These are phyloP conservation scores for Galeruca laticollis DNA, from an alignment of 2,888 invertebrate genomes.

Conservation along the genomic window DNA sequence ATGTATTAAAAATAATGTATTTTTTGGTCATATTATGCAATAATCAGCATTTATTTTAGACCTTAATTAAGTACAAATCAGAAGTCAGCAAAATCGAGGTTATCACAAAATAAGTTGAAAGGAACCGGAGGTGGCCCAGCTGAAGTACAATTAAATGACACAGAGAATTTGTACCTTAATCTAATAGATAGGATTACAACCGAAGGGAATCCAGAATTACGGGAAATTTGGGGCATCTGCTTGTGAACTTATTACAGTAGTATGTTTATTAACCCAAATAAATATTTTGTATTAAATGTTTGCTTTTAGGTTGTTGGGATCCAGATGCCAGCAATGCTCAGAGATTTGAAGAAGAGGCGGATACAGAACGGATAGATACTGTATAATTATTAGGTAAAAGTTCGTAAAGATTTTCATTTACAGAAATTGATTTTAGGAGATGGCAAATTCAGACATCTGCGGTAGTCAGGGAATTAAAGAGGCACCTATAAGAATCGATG, in stretches of 20 bases:
- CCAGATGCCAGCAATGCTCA: no score
- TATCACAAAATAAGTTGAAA: constrained; percentile 14
- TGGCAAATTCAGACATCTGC: not conserved
- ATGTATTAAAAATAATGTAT: constrained; percentile 11
- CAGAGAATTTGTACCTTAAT: constrained; percentile 8
- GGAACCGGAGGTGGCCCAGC: constrained; percentile 17
- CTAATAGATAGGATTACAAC: constrained; percentile 16
- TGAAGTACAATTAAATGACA: constrained; percentile 14
- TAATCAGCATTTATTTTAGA: constrained; percentile 7
- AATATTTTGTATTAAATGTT: no score
- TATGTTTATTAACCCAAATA: no score
- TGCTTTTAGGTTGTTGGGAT: no score
- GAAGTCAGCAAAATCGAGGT: constrained; percentile 15
- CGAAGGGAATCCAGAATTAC: constrained; percentile 9
- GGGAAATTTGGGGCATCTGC: no score
- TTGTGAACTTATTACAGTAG: no score
- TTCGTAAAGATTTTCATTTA: no score
- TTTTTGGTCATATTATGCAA: constrained; percentile 10
- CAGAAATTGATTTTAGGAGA: no score
- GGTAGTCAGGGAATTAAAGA: not conserved
- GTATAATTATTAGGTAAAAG: no score
- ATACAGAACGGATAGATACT: no score
- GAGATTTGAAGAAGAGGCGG: no score
- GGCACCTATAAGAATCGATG: not conserved
- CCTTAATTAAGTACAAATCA: constrained; percentile 14